phyloP scores from a whole-genome alignment of 2,797 vertebrate species.

The Octomys mimax region DNA sequence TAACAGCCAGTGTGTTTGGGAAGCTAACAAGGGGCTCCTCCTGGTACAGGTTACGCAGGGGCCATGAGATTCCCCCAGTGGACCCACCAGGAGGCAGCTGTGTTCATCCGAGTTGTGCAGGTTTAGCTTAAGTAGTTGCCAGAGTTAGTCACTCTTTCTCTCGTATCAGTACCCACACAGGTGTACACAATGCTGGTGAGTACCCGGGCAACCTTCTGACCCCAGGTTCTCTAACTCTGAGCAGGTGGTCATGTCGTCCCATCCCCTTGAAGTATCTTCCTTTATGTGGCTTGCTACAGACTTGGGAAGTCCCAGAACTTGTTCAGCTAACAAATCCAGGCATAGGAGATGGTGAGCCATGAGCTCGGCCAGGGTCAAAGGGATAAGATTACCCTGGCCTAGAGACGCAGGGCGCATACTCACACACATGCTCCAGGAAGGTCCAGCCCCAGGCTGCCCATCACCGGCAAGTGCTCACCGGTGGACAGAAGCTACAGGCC shows the following conservation, averaged over 20 bases:
- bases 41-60: not conserved
- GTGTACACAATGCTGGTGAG: not conserved
- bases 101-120: not conserved
- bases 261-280: not conserved
- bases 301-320: not conserved
- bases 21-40: not conserved
- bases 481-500: not conserved
- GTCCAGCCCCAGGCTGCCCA: accelerated
- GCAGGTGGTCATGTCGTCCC: not conserved
- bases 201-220: not conserved
- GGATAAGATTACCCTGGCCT: not conserved
- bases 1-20: not conserved
- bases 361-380: not conserved
- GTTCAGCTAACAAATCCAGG: not conserved
- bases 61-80: not conserved
- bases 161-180: not conserved
- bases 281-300: not conserved
- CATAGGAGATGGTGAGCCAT: accelerated
- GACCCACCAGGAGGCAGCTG: not conserved
- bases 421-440: not conserved
- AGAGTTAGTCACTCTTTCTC: not conserved
- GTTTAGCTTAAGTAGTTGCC: not conserved
- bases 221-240: not conserved
- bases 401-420: not conserved
- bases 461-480: too few relatives aligned